Evolutionary conservation across 1,140 invertebrate genomes (phyloP), one percentile per base, ranked within the genome.

Genomic region (Medauroidea extradentata): DNA sequence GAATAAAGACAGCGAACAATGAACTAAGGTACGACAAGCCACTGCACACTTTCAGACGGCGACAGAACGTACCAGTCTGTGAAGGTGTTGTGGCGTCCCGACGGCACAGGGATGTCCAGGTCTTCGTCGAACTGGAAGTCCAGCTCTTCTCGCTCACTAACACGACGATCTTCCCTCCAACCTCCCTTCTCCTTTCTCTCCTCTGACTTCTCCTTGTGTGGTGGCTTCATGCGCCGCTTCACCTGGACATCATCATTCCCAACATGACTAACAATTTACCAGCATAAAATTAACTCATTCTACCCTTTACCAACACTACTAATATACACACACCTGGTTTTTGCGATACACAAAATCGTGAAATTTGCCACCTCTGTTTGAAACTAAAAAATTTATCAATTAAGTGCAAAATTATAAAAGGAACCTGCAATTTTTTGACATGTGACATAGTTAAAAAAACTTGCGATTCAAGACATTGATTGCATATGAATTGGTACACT

Each of bases 81-180:
- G 69, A 95, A 96, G 46, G 87, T 89, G 78, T 95, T 93, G 55
- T 88, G 83, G 61, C 90, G 84, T 69, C 83, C 87, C 58, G 80
- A 81, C 19, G 87, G 84, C 18, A 84, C 77, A 57, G 82, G 79
- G 57, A 85, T 80, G 62, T 93, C 89, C 38, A 96, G 76, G 73
- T 99, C 96, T 77, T 98, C 94, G 72, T 99, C 96, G 78, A 98
- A 96, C 78, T 96, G 90, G 78, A 99, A 98, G 73, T 96, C 91
- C 57, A 98, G 76, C 72, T 98, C 94, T 74, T 95, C 93, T 59
- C 86, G 82, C 72, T 87, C 83, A 65, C 81, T 77, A 63, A 69
- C 73, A 61, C 71, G 76, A 11, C 29, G 29, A 11, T 34, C 29
- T 11, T 34, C 29, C 29, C 29, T 34, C 29, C 5, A 4, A 34